Evolutionary conservation across 2,797 vertebrate species (phyloP), one percentile per base, ranked within the genome.

Genomic region (Podarcis siculus): DNA sequence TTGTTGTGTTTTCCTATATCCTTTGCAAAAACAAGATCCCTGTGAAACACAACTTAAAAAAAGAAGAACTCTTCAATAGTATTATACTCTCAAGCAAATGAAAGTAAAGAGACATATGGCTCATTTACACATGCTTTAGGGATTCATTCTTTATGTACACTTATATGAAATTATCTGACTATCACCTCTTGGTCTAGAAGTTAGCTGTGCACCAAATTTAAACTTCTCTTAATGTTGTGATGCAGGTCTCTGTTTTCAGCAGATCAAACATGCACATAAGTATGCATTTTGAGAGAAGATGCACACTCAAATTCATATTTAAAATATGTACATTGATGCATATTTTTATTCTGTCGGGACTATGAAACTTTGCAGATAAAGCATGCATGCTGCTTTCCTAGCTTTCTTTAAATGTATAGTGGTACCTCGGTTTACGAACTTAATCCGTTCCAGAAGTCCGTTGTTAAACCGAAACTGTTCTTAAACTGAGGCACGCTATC

Each of bases 11-110:
- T 88, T 71, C 64, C 64, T 71, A 39, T 39, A 37, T 83, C 69
- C 42, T 78, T 83, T 79, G 64, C 42, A 69, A 88, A 88, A 83
- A 88, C 73, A 77, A 78, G 75, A 78, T 83, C 45, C 37, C 64
- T 83, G 66, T 55, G 35, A 83, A 88, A 83, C 30, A 25, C 35
- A 79, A 83, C 61, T 17, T 79, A 71, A 78, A 78, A 78, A 88
- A 27, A 37, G 45, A 83, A 58, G 10, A 4, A 9, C 4, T 9
- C 64, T 6, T 71, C 64, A 79, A 61, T 55, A 67, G 73, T 27
- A 83, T 42, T 39, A 30, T 72, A 42, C 78, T 88, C 27, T 45
- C 64, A 71, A 69, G 17, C 15, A 83, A 77, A n/a, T 13, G 12
- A 61, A 67, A 79, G 76, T 67, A 79, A 35, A 49, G 17, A 2